phyloP scores from a whole-genome alignment of 2,888 invertebrate genomes.

The Vesta saturnalis region DNA sequence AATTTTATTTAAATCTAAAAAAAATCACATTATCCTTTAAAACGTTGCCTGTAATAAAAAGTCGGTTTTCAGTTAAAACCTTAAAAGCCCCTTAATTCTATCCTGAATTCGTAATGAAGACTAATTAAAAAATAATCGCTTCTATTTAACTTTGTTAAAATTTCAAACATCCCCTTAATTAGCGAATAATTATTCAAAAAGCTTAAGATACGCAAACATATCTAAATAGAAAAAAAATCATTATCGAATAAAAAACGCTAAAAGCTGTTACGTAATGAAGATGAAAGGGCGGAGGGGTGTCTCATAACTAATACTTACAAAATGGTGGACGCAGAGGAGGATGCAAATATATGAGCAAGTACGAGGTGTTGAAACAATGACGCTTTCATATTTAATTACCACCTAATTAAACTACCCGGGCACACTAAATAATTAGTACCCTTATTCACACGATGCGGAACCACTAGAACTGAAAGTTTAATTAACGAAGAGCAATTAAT shows the following conservation, averaged over 20 bases:
- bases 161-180: conserved; percentile 27
- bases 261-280: background rate
- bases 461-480: conserved; percentile 46
- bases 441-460: conserved; percentile 47
- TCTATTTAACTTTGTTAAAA: conserved; percentile 31
- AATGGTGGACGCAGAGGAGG: conserved; percentile 23
- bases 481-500: conserved; percentile 49
- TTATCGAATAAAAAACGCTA: background rate
- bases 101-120: conserved; percentile 34
- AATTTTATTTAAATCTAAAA: conserved; percentile 24
- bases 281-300: conserved; percentile 4
- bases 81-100: conserved; percentile 30
- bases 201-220: background rate
- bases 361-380: conserved; percentile 52
- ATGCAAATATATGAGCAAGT: conserved; percentile 27
- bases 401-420: conserved; percentile 57
- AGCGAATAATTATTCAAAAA: conserved; percentile 23
- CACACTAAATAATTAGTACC: conserved; percentile 50
- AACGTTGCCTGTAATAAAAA: conserved; percentile 36
- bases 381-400: conserved; percentile 59
- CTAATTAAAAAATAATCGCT: conserved; percentile 43
- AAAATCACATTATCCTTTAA: conserved; percentile 30
- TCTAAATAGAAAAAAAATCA: background rate
- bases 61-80: conserved; percentile 36
- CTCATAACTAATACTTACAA: conserved; percentile 16